Conservation (phyloP, 92 coral and sea anemone species). For the Bergia sp. region DNA sequence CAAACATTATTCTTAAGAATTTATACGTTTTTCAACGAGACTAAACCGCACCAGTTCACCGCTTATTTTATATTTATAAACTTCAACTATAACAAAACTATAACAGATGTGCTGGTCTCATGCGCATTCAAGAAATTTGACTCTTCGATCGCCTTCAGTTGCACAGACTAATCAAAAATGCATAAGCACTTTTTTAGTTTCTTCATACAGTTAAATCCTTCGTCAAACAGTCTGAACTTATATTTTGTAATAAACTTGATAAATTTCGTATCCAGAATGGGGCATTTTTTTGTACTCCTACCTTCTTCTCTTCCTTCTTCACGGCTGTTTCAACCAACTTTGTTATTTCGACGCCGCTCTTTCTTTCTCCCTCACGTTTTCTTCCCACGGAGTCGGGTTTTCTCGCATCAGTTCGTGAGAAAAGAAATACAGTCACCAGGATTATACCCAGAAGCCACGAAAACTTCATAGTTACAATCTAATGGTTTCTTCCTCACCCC, state of each 20-base stretch:
- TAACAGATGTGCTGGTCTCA: slow-evolving; percentile 4
- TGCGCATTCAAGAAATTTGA: not conserved
- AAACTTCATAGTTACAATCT: not conserved
- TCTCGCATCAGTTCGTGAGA: slow-evolving; percentile 9
- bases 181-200: not conserved
- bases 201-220: not conserved
- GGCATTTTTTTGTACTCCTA: not conserved
- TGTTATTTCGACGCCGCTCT: not conserved
- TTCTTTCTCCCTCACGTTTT: not conserved
- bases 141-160: not conserved
- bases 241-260: not conserved
- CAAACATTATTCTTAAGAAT: not conserved
- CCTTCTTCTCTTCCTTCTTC: not conserved
- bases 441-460: not conserved
- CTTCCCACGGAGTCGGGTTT: not conserved
- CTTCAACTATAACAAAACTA: not conserved
- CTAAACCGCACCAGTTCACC: not conserved
- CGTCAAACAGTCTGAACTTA: too few relatives aligned
- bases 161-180: not conserved
- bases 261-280: not conserved
- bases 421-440: not conserved
- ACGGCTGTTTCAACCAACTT: not conserved
- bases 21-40: not conserved
- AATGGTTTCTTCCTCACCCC: not conserved
- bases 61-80: not conserved